phyloP scores from a whole-genome alignment of 2,888 invertebrate species.

The Coecobrya sp. region DNA sequence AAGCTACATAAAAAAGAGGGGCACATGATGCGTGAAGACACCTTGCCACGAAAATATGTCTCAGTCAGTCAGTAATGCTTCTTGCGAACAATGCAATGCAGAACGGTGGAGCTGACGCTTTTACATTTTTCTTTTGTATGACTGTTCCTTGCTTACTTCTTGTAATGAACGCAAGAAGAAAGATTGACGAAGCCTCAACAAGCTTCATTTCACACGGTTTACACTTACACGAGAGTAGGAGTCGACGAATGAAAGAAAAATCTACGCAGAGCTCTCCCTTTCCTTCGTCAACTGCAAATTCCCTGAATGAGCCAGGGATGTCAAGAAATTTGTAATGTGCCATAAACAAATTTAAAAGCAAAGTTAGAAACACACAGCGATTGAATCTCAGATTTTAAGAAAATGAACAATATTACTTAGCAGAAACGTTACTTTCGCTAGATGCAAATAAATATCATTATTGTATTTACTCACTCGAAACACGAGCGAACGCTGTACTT shows the following conservation, averaged over 20 bases:
- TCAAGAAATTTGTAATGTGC: conserved; percentile 57
- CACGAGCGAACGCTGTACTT: not conserved
- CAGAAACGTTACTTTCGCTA: not conserved
- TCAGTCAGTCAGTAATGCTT: not conserved
- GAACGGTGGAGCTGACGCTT: not conserved
- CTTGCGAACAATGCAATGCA: not conserved
- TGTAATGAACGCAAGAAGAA: conserved; percentile 7
- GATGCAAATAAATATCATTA: not conserved
- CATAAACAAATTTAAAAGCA: conserved; percentile 44
- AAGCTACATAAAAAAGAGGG: conserved; percentile 22
- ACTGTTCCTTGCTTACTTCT: not conserved
- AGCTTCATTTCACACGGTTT: conserved; percentile 45
- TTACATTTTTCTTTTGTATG: not conserved
- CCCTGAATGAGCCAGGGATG: conserved; percentile 48
- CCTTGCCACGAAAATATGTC: conserved; percentile 16
- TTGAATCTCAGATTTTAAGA: not conserved
- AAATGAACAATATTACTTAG: not conserved
- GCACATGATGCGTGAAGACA: conserved; percentile 48
- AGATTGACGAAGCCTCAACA: conserved; percentile 35
- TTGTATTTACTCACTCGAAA: conserved; percentile 6
- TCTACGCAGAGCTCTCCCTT: not conserved
- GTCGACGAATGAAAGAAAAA: conserved; percentile 16
- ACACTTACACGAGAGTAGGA: conserved; percentile 7
- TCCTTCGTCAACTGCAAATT: not conserved
- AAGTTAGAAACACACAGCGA: not conserved